These are phyloP conservation scores for Drosophila algonquin DNA, from an alignment of 2,888 invertebrate genomes.

Conservation along the genomic window DNA sequence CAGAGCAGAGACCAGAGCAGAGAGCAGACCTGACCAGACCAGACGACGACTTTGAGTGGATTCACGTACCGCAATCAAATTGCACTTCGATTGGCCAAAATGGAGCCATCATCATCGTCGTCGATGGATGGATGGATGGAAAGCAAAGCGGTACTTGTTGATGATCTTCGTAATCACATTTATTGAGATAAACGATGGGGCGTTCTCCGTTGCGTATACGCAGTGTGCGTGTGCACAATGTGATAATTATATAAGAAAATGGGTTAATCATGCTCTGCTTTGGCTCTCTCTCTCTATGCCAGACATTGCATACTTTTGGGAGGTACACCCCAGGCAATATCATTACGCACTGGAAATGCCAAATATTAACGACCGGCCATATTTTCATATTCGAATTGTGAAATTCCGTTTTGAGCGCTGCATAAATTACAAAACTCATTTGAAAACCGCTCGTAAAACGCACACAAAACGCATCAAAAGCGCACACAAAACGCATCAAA, in stretches of 20 bases:
- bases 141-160: constrained; percentile 25
- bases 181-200: constrained; percentile 53
- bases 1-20: neutral
- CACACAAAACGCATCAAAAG: constrained; percentile 37
- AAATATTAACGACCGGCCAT: constrained; percentile 5
- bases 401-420: constrained; percentile 17
- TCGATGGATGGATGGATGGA: neutral
- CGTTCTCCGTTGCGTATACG: constrained; percentile 48
- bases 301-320: constrained; percentile 27
- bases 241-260: constrained; percentile 44
- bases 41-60: constrained; percentile 30
- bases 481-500: constrained; percentile 10
- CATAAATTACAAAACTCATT: constrained; percentile 34
- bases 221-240: constrained; percentile 37
- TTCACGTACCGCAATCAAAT: constrained; percentile 68
- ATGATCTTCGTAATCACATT: constrained; percentile 45
- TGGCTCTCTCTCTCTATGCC: neutral
- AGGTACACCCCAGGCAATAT: neutral
- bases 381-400: constrained; percentile 12
- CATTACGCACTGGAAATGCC: constrained; percentile 2
- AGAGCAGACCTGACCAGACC: constrained; percentile 9
- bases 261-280: constrained; percentile 31
- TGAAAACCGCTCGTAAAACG: constrained; percentile 32
- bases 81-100: constrained; percentile 67
- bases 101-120: constrained; percentile 62